A percentile compares a stretch with the other conserved stretches of the same genome.
Conservation (phyloP, 2,888 invertebrate species). For the Boloria selene region DNA sequence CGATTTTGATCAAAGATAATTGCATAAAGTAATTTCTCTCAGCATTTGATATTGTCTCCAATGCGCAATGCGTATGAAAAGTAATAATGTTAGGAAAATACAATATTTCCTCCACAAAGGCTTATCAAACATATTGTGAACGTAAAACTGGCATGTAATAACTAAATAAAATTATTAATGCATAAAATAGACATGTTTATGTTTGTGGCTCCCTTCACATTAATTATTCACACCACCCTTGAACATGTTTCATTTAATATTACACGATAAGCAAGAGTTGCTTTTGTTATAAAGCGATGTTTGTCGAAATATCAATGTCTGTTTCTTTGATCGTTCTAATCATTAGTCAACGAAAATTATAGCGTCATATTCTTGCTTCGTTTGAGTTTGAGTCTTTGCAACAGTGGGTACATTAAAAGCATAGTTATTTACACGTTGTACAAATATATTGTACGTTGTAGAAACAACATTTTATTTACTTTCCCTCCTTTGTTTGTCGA, state of each 20-base stretch:
- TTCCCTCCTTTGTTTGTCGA: no score
- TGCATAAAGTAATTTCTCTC: no score
- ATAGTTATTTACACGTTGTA: no score
- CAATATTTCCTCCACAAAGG: background rate
- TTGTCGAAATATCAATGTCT: conserved; percentile 15
- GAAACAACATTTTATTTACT: no score
- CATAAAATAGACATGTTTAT: conserved; percentile 29
- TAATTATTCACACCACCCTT: conserved; percentile 33
- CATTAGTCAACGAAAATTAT: conserved; percentile 1
- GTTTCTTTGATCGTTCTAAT: conserved; percentile 10
- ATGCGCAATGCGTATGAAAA: no score
- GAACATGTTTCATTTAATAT: conserved; percentile 39
- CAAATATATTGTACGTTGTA: no score
- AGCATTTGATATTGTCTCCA: no score
- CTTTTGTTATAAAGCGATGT: conserved; percentile 32
- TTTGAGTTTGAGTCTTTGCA: no score
- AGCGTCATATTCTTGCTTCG: no score
- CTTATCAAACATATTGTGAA: background rate
- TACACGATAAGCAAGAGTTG: conserved; percentile 40
- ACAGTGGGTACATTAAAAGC: no score
- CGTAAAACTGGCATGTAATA: conserved; percentile 28
- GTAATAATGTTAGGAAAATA: background rate
- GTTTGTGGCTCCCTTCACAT: conserved; percentile 33
- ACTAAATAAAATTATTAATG: conserved; percentile 31
- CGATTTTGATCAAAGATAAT: no score